Evolutionary conservation across 2,113 vertebrate genomes (phyloP), one percentile per base, ranked within the genome.

Genomic region (Oncorhynchus mykiss): DNA sequence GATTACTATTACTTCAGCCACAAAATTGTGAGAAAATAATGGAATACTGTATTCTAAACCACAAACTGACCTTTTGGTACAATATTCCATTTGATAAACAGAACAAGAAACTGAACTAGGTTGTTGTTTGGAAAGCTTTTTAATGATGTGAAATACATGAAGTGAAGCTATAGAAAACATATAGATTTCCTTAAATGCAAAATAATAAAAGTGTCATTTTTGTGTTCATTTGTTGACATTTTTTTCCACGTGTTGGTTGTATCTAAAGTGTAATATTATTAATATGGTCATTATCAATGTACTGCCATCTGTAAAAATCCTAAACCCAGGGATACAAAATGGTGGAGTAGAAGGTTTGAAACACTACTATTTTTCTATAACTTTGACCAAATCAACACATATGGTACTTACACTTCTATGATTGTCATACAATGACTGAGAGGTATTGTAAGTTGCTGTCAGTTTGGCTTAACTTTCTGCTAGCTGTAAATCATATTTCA

Each of bases 241-340:
- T 74, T 78, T 62, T 14, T 70, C 80, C 76, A 34, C 60, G 81
- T 85, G 84, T 86, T 87, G 80, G 81, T 88, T 88, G 81, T 90
- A 80, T 82, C 72, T 87, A 64, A 22, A 85, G 59, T 88, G 84
- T 89, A 80, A 81, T 85, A 79, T 84, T 80, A 82, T 88, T 76
- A 81, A 72, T 87, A 86, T 84, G 78, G 78, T 85, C 76, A 85
- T 86, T 85, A 84, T 83, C 84, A 54, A 81, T 88, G 86, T 84
- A 86, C 79, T 86, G 79, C 85, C 86, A 87, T 87, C 84, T 88
- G 86, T 54, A 68, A 57, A 69, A 83, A 51, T 67, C 74, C 68
- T 83, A 78, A 74, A 82, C 82, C 51, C 84, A 87, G 81, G 51
- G 51, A 54, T 54, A 18, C 25, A 24, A 67, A 67, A 67, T 39